These are phyloP conservation scores for Amblyornis subalaris DNA, from an alignment of 2,113 vertebrate species.

Conservation along the genomic window DNA sequence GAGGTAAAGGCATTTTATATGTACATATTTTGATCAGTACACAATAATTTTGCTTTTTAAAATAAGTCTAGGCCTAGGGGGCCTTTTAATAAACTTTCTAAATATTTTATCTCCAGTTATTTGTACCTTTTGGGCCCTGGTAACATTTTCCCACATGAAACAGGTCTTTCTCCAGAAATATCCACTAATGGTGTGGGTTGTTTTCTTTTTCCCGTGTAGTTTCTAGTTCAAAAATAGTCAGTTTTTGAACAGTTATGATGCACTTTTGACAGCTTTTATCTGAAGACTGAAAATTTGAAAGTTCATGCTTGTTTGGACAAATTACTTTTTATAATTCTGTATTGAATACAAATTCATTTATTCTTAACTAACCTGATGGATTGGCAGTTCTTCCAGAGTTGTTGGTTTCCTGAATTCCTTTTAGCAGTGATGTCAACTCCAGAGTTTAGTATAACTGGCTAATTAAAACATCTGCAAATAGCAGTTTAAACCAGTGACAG, in stretches of 20 bases:
- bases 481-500: background rate
- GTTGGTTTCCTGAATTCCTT: background rate
- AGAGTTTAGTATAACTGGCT: background rate
- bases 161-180: background rate
- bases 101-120: background rate
- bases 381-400: background rate
- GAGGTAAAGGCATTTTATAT: background rate
- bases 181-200: background rate
- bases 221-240: no score
- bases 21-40: background rate
- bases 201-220: background rate
- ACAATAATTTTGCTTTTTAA: background rate
- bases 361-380: background rate
- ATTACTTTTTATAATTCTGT: background rate
- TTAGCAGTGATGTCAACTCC: background rate
- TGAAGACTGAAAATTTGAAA: background rate
- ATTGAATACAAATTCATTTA: background rate
- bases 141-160: accelerated
- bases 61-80: background rate
- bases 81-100: background rate
- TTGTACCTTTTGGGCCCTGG: background rate
- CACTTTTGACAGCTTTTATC: background rate
- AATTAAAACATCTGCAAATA: background rate
- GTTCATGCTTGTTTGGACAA: background rate
- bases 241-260: background rate